phyloP scores from a whole-genome alignment of 2,113 vertebrate genomes.

The Catharus fuscescens region DNA sequence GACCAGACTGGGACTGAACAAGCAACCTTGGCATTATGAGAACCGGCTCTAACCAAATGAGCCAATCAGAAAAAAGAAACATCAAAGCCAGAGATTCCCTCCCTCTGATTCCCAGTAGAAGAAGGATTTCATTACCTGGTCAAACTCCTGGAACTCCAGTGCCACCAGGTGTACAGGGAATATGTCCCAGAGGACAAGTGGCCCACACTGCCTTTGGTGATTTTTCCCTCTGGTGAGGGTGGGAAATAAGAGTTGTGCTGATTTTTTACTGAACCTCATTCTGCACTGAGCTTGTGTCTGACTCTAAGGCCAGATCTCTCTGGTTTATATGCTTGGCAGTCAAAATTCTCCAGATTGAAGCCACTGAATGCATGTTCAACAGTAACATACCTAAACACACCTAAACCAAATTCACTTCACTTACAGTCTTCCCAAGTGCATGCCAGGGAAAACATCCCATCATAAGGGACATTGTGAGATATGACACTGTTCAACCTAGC shows the following conservation, averaged over 20 bases:
- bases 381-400: neutral
- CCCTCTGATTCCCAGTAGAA: neutral
- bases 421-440: neutral
- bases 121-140: neutral
- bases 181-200: neutral
- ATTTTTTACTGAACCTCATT: neutral
- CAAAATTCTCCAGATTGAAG: neutral
- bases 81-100: neutral
- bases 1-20: neutral
- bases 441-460: neutral
- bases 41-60: neutral
- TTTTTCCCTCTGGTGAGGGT: neutral
- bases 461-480: neutral
- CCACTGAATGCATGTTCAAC: neutral
- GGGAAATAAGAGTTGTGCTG: neutral
- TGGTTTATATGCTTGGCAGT: neutral
- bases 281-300: neutral
- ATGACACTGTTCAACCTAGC: neutral
- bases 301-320: neutral
- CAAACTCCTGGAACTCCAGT: neutral
- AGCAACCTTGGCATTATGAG: accelerated
- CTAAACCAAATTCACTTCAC: neutral
- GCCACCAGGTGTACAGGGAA: neutral
- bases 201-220: neutral
- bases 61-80: neutral